Base-by-base conservation (phyloP, 2,797 vertebrate genomes). In the Sarcoramphus papa region DNA sequence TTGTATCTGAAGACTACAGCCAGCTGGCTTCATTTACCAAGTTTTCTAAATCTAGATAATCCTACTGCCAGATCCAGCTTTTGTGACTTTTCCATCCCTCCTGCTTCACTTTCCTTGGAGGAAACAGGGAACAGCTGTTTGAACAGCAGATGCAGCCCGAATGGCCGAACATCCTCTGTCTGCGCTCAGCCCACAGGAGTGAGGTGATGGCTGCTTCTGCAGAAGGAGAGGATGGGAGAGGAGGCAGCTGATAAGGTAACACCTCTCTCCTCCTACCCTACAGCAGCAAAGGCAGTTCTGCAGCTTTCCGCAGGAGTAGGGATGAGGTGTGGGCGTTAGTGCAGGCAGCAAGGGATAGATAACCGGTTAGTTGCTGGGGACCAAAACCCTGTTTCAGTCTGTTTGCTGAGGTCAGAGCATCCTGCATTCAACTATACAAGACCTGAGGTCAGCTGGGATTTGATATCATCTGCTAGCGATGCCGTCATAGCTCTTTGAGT, bases 21-120 rank as follows among this genome's bases (percentile, higher is more conserved):
- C 96, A 96, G 93, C 94, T 97, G 96, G 96, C 96, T 95, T 94
- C 94, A 40, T 92, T 95, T 96, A 94, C 83, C 84, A 96, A 76
- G 93, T 95, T 92, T 96, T 96, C 96, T 97, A 97, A 97, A 96
- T 97, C 90, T 91, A 95, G 96, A 90, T 94, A 96, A 86, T 93
- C 88, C 54, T 88, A 75, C 82, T 93, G 92, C 85, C 88, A 97
- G 93, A 94, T 91, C 62, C 91, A 96, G 96, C 76, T 95, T 96
- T 93, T 92, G 91, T 89, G 95, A 96, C 92, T 97, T 96, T 96
- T 96, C 85, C 79, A 88, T 94, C 47, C 73, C 76, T 96, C 80
- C 90, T 78, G 85, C 82, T 95, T 96, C 82, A 51, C 90, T 96
- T 96, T 95, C 76, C 76, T 94, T 88, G 90, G 79, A 96, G 95